Base-by-base conservation (phyloP, 2,888 invertebrate genomes). In the Pristionchus exspectatus region DNA sequence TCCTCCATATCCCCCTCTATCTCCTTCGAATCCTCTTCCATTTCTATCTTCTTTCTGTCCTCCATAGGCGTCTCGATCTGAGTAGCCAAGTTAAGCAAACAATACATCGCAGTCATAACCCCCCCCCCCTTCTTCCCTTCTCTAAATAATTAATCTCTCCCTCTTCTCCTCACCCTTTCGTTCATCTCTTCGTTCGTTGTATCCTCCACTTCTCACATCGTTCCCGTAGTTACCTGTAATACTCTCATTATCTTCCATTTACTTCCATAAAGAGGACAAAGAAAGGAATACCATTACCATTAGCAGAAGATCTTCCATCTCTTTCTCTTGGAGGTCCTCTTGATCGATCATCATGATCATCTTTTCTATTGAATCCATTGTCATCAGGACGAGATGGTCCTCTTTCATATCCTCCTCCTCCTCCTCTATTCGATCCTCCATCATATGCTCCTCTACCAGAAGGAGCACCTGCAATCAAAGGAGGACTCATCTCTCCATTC, bases 1-100 rank as follows among this genome's bases (percentile, higher is more conserved):
- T 18, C 89, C 88, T 18, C 56, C 44, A 89, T 21, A 38, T 24
- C 10, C 18, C 66, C 86, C 86, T 86, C 86, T 30, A 30, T 59
- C 84, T 54, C 84, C 54, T 16, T 44, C 84, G 44, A 44, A 84
- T 54, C 84, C 56, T 84, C 84, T 44, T 54, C 27, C 30, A 21
- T 18, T 50, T 84, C 84, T 21, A 14, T 33, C 56, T 50, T 50
- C 33, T 33, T 59, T 38, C 63, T 14, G 27, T 84, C 56, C 56
- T 84, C 44, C 44, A 81, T 44, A 33, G 16, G 24, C 16, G 30
- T 16, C 27, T 16, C 69, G 30, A 24, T 72, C 59, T 59, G 59
- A 59, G 18, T 59, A 21, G 59, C 5, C 59, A 10, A 59, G 24
- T 59, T 59, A 59, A 59, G 59, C 18, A 59, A 59, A 59, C 59